A percentile compares a stretch with the other conserved stretches of the same genome.
Evolutionary conservation across 2,888 invertebrate species (phyloP).

Genomic region (Rhabditoides inermis): DNA sequence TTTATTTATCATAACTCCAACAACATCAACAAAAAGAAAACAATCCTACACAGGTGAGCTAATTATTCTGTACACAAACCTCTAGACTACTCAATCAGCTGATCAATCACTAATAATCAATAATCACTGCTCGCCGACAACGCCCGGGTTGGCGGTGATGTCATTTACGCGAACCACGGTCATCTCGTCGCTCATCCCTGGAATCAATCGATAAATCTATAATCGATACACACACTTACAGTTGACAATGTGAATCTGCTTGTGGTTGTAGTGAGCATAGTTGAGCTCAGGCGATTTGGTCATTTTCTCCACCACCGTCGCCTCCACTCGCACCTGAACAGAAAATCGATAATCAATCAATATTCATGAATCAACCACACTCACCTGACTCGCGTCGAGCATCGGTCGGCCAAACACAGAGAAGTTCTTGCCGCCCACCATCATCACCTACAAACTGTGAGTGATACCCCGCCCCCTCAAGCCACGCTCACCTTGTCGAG

Average conservation of each 20-base stretch:
- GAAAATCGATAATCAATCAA: too few species aligned
- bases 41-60: too few species aligned
- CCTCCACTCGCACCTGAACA: slow-evolving; percentile 54
- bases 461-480: neutral
- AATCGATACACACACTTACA: slow-evolving; percentile 25
- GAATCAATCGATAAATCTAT: slow-evolving; percentile 9
- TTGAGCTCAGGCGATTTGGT: slow-evolving; percentile 39
- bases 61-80: too few species aligned
- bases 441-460: slow-evolving; percentile 51
- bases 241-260: slow-evolving; percentile 27
- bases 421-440: slow-evolving; percentile 56
- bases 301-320: slow-evolving; percentile 56
- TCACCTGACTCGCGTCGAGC: slow-evolving; percentile 52
- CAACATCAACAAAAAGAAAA: too few species aligned
- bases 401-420: slow-evolving; percentile 55
- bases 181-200: slow-evolving; percentile 40
- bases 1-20: too few species aligned
- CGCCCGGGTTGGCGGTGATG: slow-evolving; percentile 21
- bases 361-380: too few species aligned
- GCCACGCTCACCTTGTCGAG: slow-evolving; percentile 54
- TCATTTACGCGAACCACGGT: slow-evolving; percentile 42
- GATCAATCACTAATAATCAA: too few species aligned
- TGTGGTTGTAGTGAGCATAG: slow-evolving; percentile 35
- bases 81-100: too few species aligned
- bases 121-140: too few species aligned